Evolutionary conservation across 2,113 vertebrate genomes (phyloP).

Genomic region (Caranx melampygus): DNA sequence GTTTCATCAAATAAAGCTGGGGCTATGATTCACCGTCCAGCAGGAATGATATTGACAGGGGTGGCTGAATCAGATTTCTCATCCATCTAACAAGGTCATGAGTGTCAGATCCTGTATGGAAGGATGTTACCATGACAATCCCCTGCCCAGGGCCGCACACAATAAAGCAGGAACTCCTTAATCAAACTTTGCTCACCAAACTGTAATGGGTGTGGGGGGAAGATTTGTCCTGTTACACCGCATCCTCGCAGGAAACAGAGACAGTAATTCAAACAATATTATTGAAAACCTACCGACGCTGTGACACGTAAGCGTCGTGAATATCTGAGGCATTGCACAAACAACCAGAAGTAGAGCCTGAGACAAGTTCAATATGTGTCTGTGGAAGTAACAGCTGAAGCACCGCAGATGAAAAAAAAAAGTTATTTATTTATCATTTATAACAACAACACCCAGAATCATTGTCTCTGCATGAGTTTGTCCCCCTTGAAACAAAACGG

Average conservation of each 20-base stretch:
- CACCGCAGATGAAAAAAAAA: not conserved
- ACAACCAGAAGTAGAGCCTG: not conserved
- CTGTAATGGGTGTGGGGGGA: conserved; percentile 15
- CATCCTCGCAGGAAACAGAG: conserved; percentile 61
- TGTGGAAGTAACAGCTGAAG: not conserved
- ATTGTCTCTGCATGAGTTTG: not conserved
- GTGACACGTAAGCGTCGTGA: conserved; percentile 4
- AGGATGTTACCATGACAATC: conserved; percentile 60
- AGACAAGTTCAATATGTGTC: not conserved
- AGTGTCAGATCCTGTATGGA: conserved; percentile 67
- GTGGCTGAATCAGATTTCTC: conserved; percentile 27
- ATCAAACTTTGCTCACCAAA: conserved; percentile 56
- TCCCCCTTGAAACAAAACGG: not conserved
- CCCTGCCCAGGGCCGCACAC: conserved; percentile 52
- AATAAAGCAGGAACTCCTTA: conserved; percentile 73
- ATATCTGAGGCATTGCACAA: not conserved
- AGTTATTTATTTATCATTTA: not conserved
- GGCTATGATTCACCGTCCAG: not conserved
- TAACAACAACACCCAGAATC: not conserved
- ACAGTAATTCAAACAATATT: conserved; percentile 38
- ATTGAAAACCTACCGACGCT: conserved; percentile 5
- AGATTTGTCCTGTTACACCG: conserved; percentile 47
- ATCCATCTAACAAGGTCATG: conserved; percentile 49
- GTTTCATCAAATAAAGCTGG: conserved; percentile 20
- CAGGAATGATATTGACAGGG: conserved; percentile 14